A percentile compares a stretch with the other conserved stretches of the same genome.
Conservation (phyloP, 1,140 invertebrate genomes). For the Conopomorpha cramerella region DNA sequence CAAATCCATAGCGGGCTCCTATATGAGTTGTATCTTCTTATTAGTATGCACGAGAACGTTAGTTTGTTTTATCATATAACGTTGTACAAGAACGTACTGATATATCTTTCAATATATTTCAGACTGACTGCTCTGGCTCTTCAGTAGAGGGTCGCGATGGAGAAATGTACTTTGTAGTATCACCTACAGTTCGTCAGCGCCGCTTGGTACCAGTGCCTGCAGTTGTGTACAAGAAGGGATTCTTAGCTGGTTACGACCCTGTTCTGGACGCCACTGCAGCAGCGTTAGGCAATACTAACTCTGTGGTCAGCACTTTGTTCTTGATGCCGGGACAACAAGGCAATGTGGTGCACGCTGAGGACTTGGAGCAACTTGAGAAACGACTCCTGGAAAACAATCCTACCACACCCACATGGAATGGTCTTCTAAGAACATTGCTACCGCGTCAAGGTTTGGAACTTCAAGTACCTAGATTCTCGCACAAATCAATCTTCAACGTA, state of each 20-base stretch:
- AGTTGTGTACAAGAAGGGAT: slow-evolving; percentile 74
- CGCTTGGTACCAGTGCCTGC: slow-evolving; percentile 81
- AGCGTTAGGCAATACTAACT: slow-evolving; percentile 70
- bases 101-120: slow-evolving; percentile 33
- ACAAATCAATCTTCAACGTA: slow-evolving; percentile 78
- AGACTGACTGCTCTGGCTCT: slow-evolving; percentile 75
- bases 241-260: slow-evolving; percentile 81
- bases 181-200: slow-evolving; percentile 75
- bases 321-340: slow-evolving; percentile 80
- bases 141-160: slow-evolving; percentile 76
- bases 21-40: too few species aligned
- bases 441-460: slow-evolving; percentile 75
- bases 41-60: too few species aligned
- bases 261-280: slow-evolving; percentile 80
- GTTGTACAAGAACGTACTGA: too few species aligned
- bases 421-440: slow-evolving; percentile 71
- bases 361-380: slow-evolving; percentile 72
- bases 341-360: slow-evolving; percentile 74
- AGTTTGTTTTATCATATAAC: too few species aligned
- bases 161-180: slow-evolving; percentile 83
- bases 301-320: slow-evolving; percentile 76
- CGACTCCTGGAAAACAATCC: slow-evolving; percentile 68
- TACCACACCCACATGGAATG: slow-evolving; percentile 72
- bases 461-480: slow-evolving; percentile 82
- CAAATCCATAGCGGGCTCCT: too few species aligned